phyloP scores from a whole-genome alignment of 1,140 invertebrate genomes.

The Acarapis woodi region DNA sequence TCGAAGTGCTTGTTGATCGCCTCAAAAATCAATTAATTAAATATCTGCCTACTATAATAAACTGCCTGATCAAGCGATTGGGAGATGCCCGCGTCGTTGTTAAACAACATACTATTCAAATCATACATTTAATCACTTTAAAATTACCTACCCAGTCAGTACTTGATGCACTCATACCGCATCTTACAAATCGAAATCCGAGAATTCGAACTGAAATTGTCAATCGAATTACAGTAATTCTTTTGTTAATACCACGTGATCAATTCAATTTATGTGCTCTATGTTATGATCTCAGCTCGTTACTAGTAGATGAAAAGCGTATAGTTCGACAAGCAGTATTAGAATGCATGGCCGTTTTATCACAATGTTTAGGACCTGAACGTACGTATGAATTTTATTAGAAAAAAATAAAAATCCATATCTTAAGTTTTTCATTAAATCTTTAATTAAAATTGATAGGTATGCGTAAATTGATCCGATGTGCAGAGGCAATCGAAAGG shows the following conservation, averaged over 20 bases:
- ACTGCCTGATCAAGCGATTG: conserved; percentile 24
- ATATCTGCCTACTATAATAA: conserved; percentile 11
- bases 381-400: too few relatives aligned
- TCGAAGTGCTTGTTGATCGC: conserved; percentile 18
- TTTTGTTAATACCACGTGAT: conserved; percentile 45
- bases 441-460: too few relatives aligned
- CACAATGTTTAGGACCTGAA: conserved; percentile 32
- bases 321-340: conserved; percentile 42
- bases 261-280: conserved; percentile 37
- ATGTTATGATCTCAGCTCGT: conserved; percentile 23
- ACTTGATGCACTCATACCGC: conserved; percentile 28
- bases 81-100: conserved; percentile 24
- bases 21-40: neutral
- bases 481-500: too few relatives aligned
- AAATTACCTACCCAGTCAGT: conserved; percentile 28
- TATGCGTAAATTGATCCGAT: too few relatives aligned
- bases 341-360: conserved; percentile 44
- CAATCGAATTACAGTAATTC: conserved; percentile 38
- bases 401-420: too few relatives aligned
- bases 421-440: too few relatives aligned
- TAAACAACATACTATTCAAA: conserved; percentile 20
- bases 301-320: conserved; percentile 33
- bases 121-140: conserved; percentile 32
- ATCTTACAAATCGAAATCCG: conserved; percentile 29
- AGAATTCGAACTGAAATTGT: conserved; percentile 42